A percentile compares a stretch with the other conserved stretches of the same genome.
These are phyloP conservation scores for Nilaparvata lugens DNA, from an alignment of 1,140 invertebrate species.

Conservation along the genomic window DNA sequence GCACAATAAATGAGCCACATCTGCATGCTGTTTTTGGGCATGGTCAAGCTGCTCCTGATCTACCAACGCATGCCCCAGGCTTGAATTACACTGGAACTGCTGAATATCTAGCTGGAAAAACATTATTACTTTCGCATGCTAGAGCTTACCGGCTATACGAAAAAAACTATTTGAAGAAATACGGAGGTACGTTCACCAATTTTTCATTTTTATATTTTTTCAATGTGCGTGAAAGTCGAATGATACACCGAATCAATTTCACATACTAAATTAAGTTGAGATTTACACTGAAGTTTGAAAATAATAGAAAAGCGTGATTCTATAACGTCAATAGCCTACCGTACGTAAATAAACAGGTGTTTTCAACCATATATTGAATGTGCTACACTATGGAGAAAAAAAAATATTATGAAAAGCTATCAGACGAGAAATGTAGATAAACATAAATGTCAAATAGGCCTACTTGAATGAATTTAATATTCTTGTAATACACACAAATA, in stretches of 20 bases:
- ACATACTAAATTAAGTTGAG: not conserved
- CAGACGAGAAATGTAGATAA: too few species aligned
- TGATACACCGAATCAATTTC: not conserved
- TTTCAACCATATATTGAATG: too few species aligned
- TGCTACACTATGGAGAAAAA: too few species aligned
- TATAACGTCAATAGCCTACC: too few species aligned
- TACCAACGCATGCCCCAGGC: constrained; percentile 26
- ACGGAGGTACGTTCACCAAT: too few species aligned
- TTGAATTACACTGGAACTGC: constrained; percentile 25
- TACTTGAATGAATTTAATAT: too few species aligned
- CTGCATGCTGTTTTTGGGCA: constrained; percentile 33
- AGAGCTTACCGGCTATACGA: constrained; percentile 37
- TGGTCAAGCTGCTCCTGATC: constrained; percentile 26
- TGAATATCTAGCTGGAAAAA: constrained; percentile 36
- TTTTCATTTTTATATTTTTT: too few species aligned
- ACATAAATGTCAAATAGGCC: too few species aligned
- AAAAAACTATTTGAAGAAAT: constrained; percentile 29
- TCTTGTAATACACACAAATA: too few species aligned
- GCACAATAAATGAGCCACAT: constrained; percentile 42
- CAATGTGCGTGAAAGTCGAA: too few species aligned
- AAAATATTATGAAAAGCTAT: too few species aligned
- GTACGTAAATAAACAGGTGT: too few species aligned
- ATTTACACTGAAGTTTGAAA: not conserved
- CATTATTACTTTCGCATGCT: constrained; percentile 36
- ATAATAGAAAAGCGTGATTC: not conserved